Evolutionary conservation across 2,888 invertebrate species (phyloP).

Genomic region (Ochropleura plecta): DNA sequence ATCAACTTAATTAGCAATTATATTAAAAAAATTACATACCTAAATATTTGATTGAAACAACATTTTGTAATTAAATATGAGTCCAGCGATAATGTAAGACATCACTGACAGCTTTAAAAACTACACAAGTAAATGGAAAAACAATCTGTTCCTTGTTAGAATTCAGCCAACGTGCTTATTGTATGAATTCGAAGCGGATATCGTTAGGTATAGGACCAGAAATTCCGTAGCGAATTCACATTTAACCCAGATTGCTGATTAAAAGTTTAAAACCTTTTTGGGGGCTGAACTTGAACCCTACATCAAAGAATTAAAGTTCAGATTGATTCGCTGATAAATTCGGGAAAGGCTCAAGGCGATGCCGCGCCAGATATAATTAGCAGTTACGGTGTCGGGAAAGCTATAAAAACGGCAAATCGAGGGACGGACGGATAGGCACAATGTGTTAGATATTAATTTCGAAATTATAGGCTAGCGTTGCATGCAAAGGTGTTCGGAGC

Average conservation of each 20-base stretch:
- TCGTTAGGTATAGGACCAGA: slow-evolving; percentile 54
- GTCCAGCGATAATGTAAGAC: background rate
- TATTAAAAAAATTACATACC: slow-evolving; percentile 1
- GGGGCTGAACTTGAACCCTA: slow-evolving; percentile 61
- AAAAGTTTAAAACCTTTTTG: slow-evolving; percentile 68
- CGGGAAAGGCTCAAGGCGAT: slow-evolving; percentile 78
- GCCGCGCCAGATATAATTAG: slow-evolving; percentile 83
- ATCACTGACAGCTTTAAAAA: background rate
- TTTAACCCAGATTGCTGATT: slow-evolving; percentile 72
- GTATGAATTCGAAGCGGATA: slow-evolving; percentile 54
- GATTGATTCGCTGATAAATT: slow-evolving; percentile 64
- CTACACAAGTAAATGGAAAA: slow-evolving; percentile 1
- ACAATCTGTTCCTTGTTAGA: slow-evolving; percentile 18
- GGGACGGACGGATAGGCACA: slow-evolving; percentile 86
- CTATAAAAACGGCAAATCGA: slow-evolving; percentile 87
- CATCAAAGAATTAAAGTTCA: slow-evolving; percentile 62
- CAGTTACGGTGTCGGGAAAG: slow-evolving; percentile 85
- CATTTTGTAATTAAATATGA: slow-evolving; percentile 25
- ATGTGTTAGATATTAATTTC: slow-evolving; percentile 90
- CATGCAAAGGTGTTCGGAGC: slow-evolving; percentile 84
- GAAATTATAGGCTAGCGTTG: slow-evolving; percentile 86
- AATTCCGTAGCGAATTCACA: slow-evolving; percentile 67
- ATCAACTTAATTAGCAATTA: slow-evolving; percentile 27
- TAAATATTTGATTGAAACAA: slow-evolving; percentile 25
- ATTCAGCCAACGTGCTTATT: slow-evolving; percentile 55